These are phyloP conservation scores for Eubasilissa splendida DNA, from an alignment of 2,888 invertebrate species.

Conservation along the genomic window DNA sequence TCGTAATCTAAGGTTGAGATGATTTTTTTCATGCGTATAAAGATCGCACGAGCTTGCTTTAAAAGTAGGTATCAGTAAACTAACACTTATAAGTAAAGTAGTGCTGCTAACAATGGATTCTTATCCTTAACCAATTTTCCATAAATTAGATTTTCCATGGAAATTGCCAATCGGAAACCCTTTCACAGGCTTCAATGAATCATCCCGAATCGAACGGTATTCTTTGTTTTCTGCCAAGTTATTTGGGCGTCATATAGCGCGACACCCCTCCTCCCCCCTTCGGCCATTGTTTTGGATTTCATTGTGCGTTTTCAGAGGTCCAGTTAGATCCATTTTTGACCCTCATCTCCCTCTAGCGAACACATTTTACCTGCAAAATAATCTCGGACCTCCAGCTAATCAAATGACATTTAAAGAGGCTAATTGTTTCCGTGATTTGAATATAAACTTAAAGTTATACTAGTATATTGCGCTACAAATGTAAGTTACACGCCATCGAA, in stretches of 20 bases:
- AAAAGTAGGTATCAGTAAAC: too few relatives aligned
- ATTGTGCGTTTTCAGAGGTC: neutral
- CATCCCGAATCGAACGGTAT: slow-evolving; percentile 23
- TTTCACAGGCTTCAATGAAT: slow-evolving; percentile 20
- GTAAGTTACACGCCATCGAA: too few relatives aligned
- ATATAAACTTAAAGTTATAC: neutral
- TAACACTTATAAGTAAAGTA: neutral
- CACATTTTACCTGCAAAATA: neutral
- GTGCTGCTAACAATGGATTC: neutral
- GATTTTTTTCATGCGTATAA: too few relatives aligned
- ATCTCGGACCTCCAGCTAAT: slow-evolving; percentile 16
- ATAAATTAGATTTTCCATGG: slow-evolving; percentile 27
- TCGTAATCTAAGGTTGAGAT: too few relatives aligned
- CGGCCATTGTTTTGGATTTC: slow-evolving; percentile 1
- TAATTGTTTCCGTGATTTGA: slow-evolving; percentile 31
- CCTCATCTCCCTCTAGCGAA: neutral
- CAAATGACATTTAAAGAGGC: slow-evolving; percentile 23
- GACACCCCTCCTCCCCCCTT: too few relatives aligned
- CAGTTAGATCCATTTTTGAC: slow-evolving; percentile 3
- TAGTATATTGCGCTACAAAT: too few relatives aligned
- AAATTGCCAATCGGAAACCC: slow-evolving; percentile 16
- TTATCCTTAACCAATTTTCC: slow-evolving; percentile 23
- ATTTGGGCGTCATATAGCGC: slow-evolving; percentile 19
- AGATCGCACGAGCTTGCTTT: too few relatives aligned
- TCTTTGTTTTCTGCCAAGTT: slow-evolving; percentile 36